These are phyloP conservation scores for Heptranchias perlo DNA, from an alignment of 2,113 vertebrate species.

Conservation along the genomic window DNA sequence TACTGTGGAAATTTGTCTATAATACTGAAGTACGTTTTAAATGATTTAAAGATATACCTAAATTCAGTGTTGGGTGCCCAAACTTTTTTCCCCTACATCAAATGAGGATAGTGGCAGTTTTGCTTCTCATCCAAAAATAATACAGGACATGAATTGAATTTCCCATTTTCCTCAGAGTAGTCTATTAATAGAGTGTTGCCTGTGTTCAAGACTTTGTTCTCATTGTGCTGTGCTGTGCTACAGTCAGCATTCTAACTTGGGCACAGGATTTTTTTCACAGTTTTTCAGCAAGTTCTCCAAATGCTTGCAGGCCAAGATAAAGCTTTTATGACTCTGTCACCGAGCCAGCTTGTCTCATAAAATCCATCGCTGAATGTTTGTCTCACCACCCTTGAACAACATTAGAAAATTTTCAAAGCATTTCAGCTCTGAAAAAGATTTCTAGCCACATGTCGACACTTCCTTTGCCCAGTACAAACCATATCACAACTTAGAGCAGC, in stretches of 20 bases:
- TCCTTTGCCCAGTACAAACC: neutral
- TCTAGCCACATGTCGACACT: neutral
- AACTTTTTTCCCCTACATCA: neutral
- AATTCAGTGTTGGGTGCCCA: neutral
- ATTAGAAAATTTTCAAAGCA: neutral
- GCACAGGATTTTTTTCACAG: neutral
- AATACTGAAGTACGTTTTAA: neutral
- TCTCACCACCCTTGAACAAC: neutral
- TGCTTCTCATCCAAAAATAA: slow-evolving; percentile 26
- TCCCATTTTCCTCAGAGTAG: neutral
- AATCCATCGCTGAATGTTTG: neutral
- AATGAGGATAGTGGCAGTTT: slow-evolving; percentile 5
- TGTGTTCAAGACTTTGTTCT: slow-evolving; percentile 16
- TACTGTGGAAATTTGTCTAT: neutral
- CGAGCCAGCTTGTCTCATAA: neutral
- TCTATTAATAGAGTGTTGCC: slow-evolving; percentile 30
- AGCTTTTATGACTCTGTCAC: neutral
- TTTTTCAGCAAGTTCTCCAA: neutral
- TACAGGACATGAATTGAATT: neutral
- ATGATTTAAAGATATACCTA: neutral
- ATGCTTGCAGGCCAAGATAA: neutral
- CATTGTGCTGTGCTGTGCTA: neutral
- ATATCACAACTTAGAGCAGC: neutral
- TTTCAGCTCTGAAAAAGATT: neutral
- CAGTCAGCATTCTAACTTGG: neutral